Conservation (phyloP, 2,888 invertebrate species). For the Phengaris arion region DNA sequence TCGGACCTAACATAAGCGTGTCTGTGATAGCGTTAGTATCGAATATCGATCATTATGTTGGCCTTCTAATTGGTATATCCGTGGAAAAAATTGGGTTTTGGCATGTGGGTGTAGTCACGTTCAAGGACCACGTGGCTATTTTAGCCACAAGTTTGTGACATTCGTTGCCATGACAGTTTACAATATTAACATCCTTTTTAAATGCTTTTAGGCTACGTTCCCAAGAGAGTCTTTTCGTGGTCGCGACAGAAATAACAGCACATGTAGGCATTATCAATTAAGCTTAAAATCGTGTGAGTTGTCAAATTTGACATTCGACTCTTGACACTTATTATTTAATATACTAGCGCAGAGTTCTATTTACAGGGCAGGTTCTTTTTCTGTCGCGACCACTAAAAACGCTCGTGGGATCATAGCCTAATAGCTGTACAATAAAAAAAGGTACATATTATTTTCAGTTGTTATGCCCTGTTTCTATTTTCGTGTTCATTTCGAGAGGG, state of each 20-base stretch:
- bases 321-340: too few species aligned
- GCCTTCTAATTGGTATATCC: background rate
- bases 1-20: background rate
- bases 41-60: conserved; percentile 16
- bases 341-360: too few species aligned
- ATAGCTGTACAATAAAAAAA: background rate
- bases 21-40: background rate
- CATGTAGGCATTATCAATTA: too few species aligned
- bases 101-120: conserved; percentile 9
- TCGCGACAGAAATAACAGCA: too few species aligned
- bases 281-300: too few species aligned
- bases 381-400: too few species aligned
- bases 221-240: too few species aligned
- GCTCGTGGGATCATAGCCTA: too few species aligned
- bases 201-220: background rate
- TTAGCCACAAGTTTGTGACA: background rate
- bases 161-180: background rate
- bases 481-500: background rate
- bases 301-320: too few species aligned
- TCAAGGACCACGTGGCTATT: conserved; percentile 15
- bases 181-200: background rate
- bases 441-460: background rate
- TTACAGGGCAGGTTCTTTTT: too few species aligned
- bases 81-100: background rate
- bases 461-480: background rate